A percentile compares a stretch with the other conserved stretches of the same genome.
Evolutionary conservation across 2,113 vertebrate species (phyloP).

Genomic region (Gnathonemus longibarbis): DNA sequence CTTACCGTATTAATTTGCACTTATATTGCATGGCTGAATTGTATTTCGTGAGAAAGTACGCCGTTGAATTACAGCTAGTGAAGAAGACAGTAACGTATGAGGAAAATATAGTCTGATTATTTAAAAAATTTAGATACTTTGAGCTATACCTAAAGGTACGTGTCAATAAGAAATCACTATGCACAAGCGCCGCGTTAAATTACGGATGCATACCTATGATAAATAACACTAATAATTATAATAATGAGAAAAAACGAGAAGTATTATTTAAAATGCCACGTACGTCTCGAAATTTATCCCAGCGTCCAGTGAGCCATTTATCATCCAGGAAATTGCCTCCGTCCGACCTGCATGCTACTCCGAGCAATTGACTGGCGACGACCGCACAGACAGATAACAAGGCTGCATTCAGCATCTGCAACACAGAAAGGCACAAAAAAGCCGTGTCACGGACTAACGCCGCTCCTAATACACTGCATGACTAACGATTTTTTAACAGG

Average conservation of each 20-base stretch:
- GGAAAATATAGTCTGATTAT: not conserved
- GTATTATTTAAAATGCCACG: slow-evolving; percentile 48
- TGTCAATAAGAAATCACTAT: not conserved
- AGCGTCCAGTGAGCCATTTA: slow-evolving; percentile 86
- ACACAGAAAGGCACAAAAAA: slow-evolving; percentile 53
- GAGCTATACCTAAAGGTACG: not conserved
- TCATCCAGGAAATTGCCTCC: slow-evolving; percentile 93
- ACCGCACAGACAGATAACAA: slow-evolving; percentile 72
- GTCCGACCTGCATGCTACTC: slow-evolving; percentile 68
- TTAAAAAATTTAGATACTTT: not conserved
- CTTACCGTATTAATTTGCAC: not conserved
- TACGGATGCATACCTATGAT: not conserved
- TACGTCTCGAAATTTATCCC: slow-evolving; percentile 96
- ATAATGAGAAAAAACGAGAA: not conserved
- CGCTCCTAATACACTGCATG: not conserved
- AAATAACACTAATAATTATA: not conserved
- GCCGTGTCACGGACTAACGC: slow-evolving; percentile 17
- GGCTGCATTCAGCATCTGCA: slow-evolving; percentile 80
- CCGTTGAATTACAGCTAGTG: not conserved
- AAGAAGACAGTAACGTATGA: not conserved
- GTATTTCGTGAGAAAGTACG: not conserved
- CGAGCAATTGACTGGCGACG: slow-evolving; percentile 65
- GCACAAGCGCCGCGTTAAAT: not conserved
- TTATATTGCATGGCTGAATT: not conserved
- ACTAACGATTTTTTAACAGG: not conserved